A percentile compares a stretch with the other conserved stretches of the same genome.
These are phyloP conservation scores for Paramisgurnus dabryanus DNA, from an alignment of 2,113 vertebrate genomes.

Conservation along the genomic window DNA sequence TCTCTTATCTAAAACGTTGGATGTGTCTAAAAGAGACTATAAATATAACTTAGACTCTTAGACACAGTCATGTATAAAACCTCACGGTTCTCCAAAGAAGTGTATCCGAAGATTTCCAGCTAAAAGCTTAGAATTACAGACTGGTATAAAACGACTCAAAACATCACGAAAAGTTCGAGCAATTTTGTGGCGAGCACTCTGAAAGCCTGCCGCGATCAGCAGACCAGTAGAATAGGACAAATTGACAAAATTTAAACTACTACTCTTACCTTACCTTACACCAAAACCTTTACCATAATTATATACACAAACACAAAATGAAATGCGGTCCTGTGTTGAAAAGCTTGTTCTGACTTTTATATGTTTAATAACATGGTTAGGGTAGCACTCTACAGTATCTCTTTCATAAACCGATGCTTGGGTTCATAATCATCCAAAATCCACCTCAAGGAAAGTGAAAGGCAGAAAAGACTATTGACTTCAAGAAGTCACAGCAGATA, in stretches of 20 bases:
- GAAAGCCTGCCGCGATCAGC: neutral
- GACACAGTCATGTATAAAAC: neutral
- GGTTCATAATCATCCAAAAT: neutral
- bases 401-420: neutral
- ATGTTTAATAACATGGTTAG: neutral
- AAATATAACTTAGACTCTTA: too few relatives aligned
- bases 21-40: too few relatives aligned
- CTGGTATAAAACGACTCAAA: conserved; percentile 16
- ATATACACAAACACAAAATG: neutral
- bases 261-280: neutral
- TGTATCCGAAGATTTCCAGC: conserved; percentile 2
- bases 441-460: neutral
- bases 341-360: neutral
- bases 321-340: neutral
- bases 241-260: neutral
- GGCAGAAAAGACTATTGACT: neutral
- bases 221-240: neutral
- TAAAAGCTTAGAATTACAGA: conserved; percentile 27
- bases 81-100: neutral
- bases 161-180: neutral
- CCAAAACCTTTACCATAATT: neutral
- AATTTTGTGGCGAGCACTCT: neutral
- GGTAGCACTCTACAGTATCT: neutral
- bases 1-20: too few relatives aligned
- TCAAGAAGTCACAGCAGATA: neutral